Evolutionary conservation across 2,113 vertebrate genomes (phyloP), one percentile per base, ranked within the genome.

Genomic region (Capra hircus): DNA sequence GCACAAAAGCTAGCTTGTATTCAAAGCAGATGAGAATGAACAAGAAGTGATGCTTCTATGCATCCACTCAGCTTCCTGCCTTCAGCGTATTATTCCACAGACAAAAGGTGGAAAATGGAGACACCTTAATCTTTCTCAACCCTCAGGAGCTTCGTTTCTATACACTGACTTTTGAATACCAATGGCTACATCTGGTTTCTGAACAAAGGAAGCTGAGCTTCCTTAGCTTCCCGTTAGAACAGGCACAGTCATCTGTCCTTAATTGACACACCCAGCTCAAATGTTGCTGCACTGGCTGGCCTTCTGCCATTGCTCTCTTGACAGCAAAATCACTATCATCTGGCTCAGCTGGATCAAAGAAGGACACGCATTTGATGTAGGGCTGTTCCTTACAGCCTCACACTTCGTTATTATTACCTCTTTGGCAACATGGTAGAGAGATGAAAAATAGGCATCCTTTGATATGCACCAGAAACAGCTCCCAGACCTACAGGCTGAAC

Each of bases 241-340:
- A 78, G 59, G 27, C 90, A 45, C 23, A 23, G 0, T 6, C 78
- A 33, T 92, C 86, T 97, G 97, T 97, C 97, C 94, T 96, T 84
- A 92, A 12, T 1, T 88, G 95, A 94, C 97, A 93, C 53, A 43
- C 74, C 62, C 87, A 71, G 88, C 71, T 87, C 53, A 95, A 95
- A 57, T 14, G 12, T 15, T 82, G 55, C 74, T 40, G 88, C 40
- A 2, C 12, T 53, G 55, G 43, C 83, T 89, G 67, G 85, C 55
- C 60, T 84, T 95, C 62, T 83, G 81, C 93, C 92, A 33, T 80
- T 71, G 82, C 36, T 88, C 74, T 74, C 88, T 96, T 93, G 92
- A 95, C 90, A 92, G 88, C 55, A 88, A 92, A 98, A 88, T 98
- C 89, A 90, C 80, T 91, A 62, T 96, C 92, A 91, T 95, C 97